Percentiles rank a stretch among this genome's conserved stretches.
These are phyloP conservation scores for Champsocephalus gunnari DNA, from an alignment of 2,797 vertebrate genomes.

Conservation along the genomic window DNA sequence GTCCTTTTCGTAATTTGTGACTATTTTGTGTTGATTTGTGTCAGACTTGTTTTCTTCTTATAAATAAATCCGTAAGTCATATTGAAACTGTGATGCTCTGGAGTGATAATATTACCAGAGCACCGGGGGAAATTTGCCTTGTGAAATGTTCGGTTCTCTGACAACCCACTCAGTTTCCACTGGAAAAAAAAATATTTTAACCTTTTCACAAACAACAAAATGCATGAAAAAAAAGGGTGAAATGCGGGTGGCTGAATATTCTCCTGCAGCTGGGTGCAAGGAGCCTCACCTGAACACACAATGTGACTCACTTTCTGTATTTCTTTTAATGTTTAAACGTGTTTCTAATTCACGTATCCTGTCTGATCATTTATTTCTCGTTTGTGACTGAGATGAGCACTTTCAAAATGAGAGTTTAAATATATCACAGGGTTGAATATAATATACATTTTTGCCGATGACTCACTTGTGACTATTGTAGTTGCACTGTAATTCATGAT, in stretches of 20 bases:
- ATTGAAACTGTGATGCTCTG: slow-evolving; percentile 97
- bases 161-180: slow-evolving; percentile 98
- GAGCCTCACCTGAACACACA: slow-evolving; percentile 7
- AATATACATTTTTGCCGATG: slow-evolving; percentile 9
- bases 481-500: background rate
- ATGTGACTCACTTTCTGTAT: slow-evolving; percentile 28
- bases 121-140: slow-evolving; percentile 96
- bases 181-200: slow-evolving; percentile 92
- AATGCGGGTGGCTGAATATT: slow-evolving; percentile 32
- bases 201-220: slow-evolving; percentile 91
- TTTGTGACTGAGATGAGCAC: slow-evolving; percentile 40
- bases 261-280: slow-evolving; percentile 8
- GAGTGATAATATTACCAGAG: slow-evolving; percentile 96
- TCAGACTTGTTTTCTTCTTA: slow-evolving; percentile 93
- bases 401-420: slow-evolving; percentile 46
- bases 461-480: background rate
- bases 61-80: slow-evolving; percentile 99
- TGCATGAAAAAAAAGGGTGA: slow-evolving; percentile 65
- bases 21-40: slow-evolving; percentile 81
- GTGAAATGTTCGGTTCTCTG: slow-evolving; percentile 91
- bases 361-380: slow-evolving; percentile 11
- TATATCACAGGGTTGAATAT: slow-evolving; percentile 8
- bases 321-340: background rate
- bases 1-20: slow-evolving; percentile 15
- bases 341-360: slow-evolving; percentile 12